Evolutionary conservation across 2,797 vertebrate species (phyloP), one percentile per base, ranked within the genome.

Genomic region (Aselliscus stoliczkanus): DNA sequence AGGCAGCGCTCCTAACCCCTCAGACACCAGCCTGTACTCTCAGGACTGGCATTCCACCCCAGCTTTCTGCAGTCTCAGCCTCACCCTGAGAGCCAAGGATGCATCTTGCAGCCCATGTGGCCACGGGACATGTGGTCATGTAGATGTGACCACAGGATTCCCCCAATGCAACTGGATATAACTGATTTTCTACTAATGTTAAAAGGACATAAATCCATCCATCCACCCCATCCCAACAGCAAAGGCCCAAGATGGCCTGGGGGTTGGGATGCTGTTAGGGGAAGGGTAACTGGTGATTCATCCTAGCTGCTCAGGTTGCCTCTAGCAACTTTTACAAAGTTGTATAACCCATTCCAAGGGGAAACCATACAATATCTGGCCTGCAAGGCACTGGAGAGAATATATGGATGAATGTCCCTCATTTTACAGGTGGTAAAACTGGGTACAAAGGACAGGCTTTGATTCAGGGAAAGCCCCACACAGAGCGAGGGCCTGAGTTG

Each of bases 401-500:
- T 0, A 10, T n/a, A 5, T 17, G 13, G 5, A 54, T n/a, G 10
- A 50, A 29, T 10, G 15, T 21, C 44, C 27, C 58, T 67, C 60
- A 5, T 52, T 42, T 34, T 0, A 0, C 12, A 23, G 88, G 8
- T 1, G 13, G 47, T 7, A 5, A 6, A 56, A 5, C 23, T 2
- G 37, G 13, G 34, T 3, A 7, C 10, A 4, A 0, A 37, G 20
- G 37, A 5, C 37, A 29, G 54, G 23, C 0, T 5, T 0, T 47
- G 81, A 29, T 4, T 5, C 8, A 2, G 69, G 75, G n/a, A 1
- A 14, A 0, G 3, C 7, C 11, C 47, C 58, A 1, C 0, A 1
- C 21, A 65, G 0, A 8, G 37, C 3, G 14, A 73, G 69, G 37
- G 54, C 39, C 39, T 4, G 37, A 5, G 23, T 1, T 0, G 23